Evolutionary conservation across 2,113 vertebrate species (phyloP).

Genomic region (Balaeniceps rex): DNA sequence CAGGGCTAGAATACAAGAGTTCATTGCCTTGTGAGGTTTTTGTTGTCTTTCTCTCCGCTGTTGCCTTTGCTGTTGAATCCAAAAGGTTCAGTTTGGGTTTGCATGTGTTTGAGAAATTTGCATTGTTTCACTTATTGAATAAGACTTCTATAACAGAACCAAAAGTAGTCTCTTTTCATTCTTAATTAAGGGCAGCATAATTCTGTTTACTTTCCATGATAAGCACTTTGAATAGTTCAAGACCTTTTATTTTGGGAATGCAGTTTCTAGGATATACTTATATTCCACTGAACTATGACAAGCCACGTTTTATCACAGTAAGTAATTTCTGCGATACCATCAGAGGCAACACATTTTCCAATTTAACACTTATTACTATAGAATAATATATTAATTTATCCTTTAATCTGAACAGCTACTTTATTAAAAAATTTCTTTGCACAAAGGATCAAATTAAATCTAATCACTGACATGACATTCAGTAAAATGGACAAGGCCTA

Average conservation of each 20-base stretch:
- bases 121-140: background rate
- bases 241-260: background rate
- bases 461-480: background rate
- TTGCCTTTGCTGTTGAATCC: background rate
- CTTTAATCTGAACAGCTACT: conserved; percentile 23
- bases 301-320: background rate
- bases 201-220: background rate
- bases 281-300: background rate
- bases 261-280: background rate
- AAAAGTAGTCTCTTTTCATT: background rate
- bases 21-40: background rate
- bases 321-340: conserved; percentile 11
- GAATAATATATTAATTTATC: conserved; percentile 6
- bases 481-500: conserved; percentile 22
- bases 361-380: background rate
- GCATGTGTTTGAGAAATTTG: background rate
- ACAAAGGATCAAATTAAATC: conserved; percentile 25
- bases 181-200: background rate
- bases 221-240: background rate
- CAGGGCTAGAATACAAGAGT: background rate
- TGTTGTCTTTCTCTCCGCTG: background rate
- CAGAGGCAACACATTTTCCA: conserved; percentile 5
- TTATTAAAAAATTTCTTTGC: conserved; percentile 50
- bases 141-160: background rate
- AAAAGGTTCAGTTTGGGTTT: background rate